phyloP scores from a whole-genome alignment of 2,113 vertebrate genomes.

The Sitta europaea region DNA sequence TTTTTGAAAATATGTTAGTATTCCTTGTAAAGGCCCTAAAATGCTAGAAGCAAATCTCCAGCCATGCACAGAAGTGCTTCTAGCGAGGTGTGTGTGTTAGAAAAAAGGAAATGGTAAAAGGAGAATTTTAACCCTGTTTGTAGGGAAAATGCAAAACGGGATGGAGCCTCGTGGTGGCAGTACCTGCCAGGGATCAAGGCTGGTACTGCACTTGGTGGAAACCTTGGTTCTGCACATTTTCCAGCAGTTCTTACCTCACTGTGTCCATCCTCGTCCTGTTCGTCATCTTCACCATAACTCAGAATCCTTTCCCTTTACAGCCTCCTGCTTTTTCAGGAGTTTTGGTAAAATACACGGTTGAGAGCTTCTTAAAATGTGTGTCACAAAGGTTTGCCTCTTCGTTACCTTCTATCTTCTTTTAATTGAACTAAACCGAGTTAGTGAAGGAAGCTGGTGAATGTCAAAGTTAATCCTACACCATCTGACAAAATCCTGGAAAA shows the following conservation, averaged over 20 bases:
- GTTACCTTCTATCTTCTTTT: background rate
- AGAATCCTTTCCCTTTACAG: background rate
- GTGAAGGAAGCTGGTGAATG: background rate
- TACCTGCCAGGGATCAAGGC: background rate
- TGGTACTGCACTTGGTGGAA: background rate
- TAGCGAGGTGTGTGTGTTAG: background rate
- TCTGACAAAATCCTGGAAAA: background rate
- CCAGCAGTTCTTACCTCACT: background rate
- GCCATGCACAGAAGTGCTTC: background rate
- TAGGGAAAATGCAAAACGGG: background rate
- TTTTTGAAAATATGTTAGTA: rapidly evolving
- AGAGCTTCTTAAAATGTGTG: background rate
- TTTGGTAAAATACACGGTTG: rapidly evolving
- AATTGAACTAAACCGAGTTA: rapidly evolving
- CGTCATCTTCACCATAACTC: rapidly evolving
- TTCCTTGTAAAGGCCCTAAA: background rate
- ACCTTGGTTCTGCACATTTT: background rate
- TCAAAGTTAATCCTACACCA: background rate
- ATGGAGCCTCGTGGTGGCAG: background rate
- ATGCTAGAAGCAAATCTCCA: background rate
- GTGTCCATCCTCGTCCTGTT: background rate
- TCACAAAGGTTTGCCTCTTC: background rate
- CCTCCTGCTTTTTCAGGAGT: background rate
- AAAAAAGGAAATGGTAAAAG: background rate
- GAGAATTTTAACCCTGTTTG: background rate